Percentiles rank a stretch among this genome's conserved stretches.
Conservation (phyloP, 2,888 invertebrate species). For the Enoplolaimus lenunculus region DNA sequence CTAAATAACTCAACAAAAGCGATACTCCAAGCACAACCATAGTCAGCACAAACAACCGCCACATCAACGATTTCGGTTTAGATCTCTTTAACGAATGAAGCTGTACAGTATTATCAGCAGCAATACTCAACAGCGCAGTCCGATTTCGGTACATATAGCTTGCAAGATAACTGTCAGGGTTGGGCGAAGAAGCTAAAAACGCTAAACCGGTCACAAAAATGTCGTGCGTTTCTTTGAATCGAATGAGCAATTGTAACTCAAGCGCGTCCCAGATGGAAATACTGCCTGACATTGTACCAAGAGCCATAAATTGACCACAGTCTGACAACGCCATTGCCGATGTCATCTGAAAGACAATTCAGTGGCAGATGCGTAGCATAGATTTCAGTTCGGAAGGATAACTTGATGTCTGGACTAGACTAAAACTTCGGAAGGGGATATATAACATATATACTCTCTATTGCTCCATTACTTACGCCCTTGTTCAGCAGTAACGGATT, state of each 20-base stretch:
- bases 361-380: too few species aligned
- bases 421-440: too few species aligned
- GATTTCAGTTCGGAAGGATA: too few species aligned
- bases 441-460: too few species aligned
- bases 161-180: conserved; percentile 24
- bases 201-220: conserved; percentile 93
- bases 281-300: conserved; percentile 45
- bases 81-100: conserved; percentile 20
- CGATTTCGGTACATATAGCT: conserved; percentile 27
- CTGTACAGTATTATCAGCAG: conserved; percentile 36
- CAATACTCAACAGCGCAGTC: conserved; percentile 32
- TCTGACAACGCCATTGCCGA: background rate
- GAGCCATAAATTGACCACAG: conserved; percentile 1
- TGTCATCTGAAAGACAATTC: background rate
- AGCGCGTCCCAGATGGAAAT: conserved; percentile 35
- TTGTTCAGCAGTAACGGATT: too few species aligned
- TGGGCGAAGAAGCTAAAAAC: conserved; percentile 56
- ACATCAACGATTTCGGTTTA: background rate
- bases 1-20: conserved; percentile 1
- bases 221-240: conserved; percentile 57
- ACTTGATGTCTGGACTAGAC: too few species aligned
- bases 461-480: too few species aligned
- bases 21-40: background rate
- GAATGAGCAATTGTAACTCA: background rate
- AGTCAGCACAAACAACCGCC: background rate